These are phyloP conservation scores for Brachyhypopomus occidentalis DNA, from an alignment of 2,113 vertebrate species.

Conservation along the genomic window DNA sequence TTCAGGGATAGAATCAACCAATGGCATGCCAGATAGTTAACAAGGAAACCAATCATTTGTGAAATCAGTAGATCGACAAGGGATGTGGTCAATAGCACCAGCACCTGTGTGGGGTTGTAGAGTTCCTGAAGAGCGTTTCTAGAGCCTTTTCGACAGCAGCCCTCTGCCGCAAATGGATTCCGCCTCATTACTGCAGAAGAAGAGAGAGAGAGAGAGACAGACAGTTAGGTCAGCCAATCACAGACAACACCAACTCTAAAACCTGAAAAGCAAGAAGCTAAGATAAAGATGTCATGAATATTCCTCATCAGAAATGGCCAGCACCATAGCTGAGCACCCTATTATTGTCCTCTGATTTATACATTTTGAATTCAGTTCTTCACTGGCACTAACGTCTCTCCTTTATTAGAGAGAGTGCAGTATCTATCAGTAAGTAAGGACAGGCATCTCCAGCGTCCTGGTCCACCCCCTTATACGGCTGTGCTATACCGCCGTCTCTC, in stretches of 20 bases:
- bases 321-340: too few species aligned
- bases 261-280: neutral
- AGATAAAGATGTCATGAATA: too few species aligned
- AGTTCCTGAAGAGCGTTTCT: slow-evolving; percentile 92
- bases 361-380: too few species aligned
- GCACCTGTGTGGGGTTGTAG: slow-evolving; percentile 95
- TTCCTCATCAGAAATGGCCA: too few species aligned
- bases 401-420: too few species aligned
- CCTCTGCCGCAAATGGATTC: slow-evolving; percentile 88
- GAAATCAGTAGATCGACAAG: slow-evolving; percentile 8
- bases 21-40: neutral
- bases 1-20: neutral
- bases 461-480: too few species aligned
- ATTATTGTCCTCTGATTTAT: too few species aligned
- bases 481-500: too few species aligned
- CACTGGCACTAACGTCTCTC: too few species aligned
- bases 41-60: neutral
- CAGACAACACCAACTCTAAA: neutral
- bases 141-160: slow-evolving; percentile 92
- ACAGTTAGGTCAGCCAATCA: slow-evolving; percentile 26
- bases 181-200: slow-evolving; percentile 89
- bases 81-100: neutral
- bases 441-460: too few species aligned
- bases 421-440: too few species aligned
- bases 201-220: slow-evolving; percentile 35